Evolutionary conservation across 1,140 invertebrate genomes (phyloP).

Genomic region (Achatina immaculata): DNA sequence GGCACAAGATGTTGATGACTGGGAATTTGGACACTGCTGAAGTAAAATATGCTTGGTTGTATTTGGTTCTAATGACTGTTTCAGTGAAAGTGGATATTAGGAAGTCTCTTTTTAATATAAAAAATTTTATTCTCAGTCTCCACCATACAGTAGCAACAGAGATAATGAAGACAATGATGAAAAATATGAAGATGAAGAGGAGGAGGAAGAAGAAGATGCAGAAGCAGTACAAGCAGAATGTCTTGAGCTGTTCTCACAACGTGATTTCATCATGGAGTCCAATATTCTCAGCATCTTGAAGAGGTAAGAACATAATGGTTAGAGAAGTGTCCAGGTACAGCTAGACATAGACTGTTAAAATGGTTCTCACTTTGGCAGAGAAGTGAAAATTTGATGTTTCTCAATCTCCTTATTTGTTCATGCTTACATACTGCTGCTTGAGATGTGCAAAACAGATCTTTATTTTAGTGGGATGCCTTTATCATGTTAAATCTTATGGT

Average conservation of each 20-base stretch:
- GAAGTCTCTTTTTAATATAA: too few species aligned
- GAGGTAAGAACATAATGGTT: slow-evolving; percentile 75
- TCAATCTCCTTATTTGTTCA: too few species aligned
- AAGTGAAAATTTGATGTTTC: neutral
- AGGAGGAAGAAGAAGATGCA: slow-evolving; percentile 81
- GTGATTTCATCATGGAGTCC: slow-evolving; percentile 99
- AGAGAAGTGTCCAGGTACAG: too few species aligned
- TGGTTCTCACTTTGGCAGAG: neutral
- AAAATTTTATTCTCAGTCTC: slow-evolving; percentile 26
- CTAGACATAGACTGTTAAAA: too few species aligned
- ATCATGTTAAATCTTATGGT: too few species aligned
- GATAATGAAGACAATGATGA: slow-evolving; percentile 32
- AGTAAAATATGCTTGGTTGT: too few species aligned
- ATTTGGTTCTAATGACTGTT: too few species aligned
- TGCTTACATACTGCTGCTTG: too few species aligned
- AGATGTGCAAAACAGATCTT: too few species aligned
- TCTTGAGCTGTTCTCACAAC: slow-evolving; percentile 74
- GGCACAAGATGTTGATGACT: too few species aligned
- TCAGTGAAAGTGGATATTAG: neutral
- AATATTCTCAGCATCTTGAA: slow-evolving; percentile 94
- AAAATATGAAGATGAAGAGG: slow-evolving; percentile 59
- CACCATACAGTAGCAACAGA: slow-evolving; percentile 25
- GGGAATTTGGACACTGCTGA: too few species aligned
- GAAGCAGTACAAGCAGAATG: slow-evolving; percentile 89
- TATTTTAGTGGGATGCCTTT: too few species aligned